Percentiles rank a stretch among this genome's conserved stretches.
Conservation (phyloP, 2,797 vertebrate species). For the Mallotus villosus region DNA sequence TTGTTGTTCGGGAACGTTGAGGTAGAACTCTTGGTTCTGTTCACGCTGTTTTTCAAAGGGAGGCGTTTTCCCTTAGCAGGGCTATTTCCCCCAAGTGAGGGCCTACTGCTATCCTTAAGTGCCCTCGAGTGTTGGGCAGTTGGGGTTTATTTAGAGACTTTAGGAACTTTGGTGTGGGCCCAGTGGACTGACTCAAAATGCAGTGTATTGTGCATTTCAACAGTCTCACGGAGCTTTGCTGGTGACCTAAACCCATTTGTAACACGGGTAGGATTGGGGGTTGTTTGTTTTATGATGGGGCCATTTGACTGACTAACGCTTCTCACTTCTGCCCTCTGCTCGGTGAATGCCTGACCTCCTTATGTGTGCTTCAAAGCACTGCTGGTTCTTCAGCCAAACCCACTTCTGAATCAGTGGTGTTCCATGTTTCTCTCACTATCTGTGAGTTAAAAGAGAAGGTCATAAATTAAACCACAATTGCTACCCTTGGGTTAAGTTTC, state of each 20-base stretch:
- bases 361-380: constrained; percentile 15
- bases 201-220: constrained; percentile 10
- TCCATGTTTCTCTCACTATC: constrained; percentile 49
- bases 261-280: not conserved
- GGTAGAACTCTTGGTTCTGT: too few relatives aligned
- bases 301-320: constrained; percentile 21
- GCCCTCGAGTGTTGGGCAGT: not conserved
- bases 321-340: constrained; percentile 49
- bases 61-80: constrained; percentile 31
- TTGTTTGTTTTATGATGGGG: not conserved
- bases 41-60: constrained; percentile 13
- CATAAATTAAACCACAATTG: not conserved
- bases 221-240: not conserved
- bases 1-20: too few relatives aligned
- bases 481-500: too few relatives aligned
- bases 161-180: constrained; percentile 3
- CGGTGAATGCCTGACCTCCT: constrained; percentile 48
- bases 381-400: constrained; percentile 16
- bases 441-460: constrained; percentile 46
- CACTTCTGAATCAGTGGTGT: constrained; percentile 38
- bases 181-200: not conserved
- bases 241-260: not conserved
- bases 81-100: constrained; percentile 6
- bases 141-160: not conserved
- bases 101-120: not conserved